These are phyloP conservation scores for Drosophila teissieri DNA, from an alignment of 1,140 invertebrate species.

Conservation along the genomic window DNA sequence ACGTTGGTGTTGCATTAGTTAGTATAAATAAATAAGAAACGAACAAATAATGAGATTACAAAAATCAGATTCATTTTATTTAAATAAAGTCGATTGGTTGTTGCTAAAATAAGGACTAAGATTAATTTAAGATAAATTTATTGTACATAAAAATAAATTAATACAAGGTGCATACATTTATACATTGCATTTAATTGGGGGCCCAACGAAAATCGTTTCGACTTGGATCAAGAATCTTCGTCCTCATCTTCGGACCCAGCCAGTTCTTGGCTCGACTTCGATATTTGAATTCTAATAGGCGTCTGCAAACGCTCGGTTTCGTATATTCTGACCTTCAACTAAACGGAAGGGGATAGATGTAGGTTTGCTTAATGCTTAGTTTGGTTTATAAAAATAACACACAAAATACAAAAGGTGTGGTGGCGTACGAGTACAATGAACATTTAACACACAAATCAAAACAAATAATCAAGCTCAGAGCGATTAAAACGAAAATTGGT, in stretches of 20 bases:
- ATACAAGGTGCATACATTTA: constrained; percentile 44
- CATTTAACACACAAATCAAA: constrained; percentile 66
- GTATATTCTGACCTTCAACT: constrained; percentile 78
- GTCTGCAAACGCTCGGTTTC: constrained; percentile 72
- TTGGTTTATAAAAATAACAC: constrained; percentile 33
- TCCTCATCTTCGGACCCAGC: constrained; percentile 12
- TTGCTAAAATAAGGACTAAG: constrained; percentile 63
- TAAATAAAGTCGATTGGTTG: constrained; percentile 38
- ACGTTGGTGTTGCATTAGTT: constrained; percentile 31
- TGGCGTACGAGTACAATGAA: constrained; percentile 26
- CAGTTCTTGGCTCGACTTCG: constrained; percentile 29
- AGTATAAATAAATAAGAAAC: constrained; percentile 34
- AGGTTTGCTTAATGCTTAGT: constrained; percentile 49
- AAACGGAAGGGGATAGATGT: constrained; percentile 59
- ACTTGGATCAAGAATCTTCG: constrained; percentile 18
- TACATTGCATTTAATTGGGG: constrained; percentile 60
- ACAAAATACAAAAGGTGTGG: constrained; percentile 39
- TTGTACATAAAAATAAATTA: constrained; percentile 47
- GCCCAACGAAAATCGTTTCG: constrained; percentile 33
- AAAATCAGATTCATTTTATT: constrained; percentile 59
- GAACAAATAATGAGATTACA: constrained; percentile 29
- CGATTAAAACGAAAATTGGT: constrained; percentile 45
- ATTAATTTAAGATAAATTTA: constrained; percentile 41
- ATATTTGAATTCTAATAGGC: constrained; percentile 62
- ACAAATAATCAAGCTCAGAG: constrained; percentile 70